Conservation (phyloP, 2,113 vertebrate species). For the Cacatua alba region DNA sequence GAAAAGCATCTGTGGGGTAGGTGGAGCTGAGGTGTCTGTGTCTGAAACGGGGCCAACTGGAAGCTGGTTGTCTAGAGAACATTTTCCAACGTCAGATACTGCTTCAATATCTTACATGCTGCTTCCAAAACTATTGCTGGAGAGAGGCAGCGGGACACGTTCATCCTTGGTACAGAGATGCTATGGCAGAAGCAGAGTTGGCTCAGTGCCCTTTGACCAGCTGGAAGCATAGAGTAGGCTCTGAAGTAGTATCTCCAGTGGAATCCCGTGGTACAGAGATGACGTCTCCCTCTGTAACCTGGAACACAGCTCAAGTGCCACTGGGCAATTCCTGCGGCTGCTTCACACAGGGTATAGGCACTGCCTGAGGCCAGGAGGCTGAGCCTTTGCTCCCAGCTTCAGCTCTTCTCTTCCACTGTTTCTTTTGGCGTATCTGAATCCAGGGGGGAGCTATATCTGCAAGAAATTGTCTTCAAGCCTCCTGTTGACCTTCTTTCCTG, state of each 20-base stretch:
- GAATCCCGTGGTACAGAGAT: background rate
- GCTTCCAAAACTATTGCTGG: background rate
- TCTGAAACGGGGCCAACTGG: background rate
- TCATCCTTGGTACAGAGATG: background rate
- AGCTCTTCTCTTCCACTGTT: background rate
- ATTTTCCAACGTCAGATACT: background rate
- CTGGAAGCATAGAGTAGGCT: background rate
- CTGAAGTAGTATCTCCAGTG: background rate
- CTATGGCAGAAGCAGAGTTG: background rate
- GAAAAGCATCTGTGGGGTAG: background rate
- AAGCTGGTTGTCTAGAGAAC: background rate
- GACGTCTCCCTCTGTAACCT: background rate
- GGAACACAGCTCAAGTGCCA: background rate
- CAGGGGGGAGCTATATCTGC: background rate
- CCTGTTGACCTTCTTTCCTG: background rate
- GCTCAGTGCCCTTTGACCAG: background rate
- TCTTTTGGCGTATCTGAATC: background rate
- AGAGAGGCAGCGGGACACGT: background rate
- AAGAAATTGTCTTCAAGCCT: background rate
- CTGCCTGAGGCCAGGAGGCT: fast-evolving
- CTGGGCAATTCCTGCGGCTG: background rate
- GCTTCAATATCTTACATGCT: background rate
- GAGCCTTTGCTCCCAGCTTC: background rate
- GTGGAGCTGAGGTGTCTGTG: background rate
- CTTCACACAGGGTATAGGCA: background rate